Evolutionary conservation across 1,140 invertebrate genomes (phyloP).

Genomic region (Chelonus insularis): DNA sequence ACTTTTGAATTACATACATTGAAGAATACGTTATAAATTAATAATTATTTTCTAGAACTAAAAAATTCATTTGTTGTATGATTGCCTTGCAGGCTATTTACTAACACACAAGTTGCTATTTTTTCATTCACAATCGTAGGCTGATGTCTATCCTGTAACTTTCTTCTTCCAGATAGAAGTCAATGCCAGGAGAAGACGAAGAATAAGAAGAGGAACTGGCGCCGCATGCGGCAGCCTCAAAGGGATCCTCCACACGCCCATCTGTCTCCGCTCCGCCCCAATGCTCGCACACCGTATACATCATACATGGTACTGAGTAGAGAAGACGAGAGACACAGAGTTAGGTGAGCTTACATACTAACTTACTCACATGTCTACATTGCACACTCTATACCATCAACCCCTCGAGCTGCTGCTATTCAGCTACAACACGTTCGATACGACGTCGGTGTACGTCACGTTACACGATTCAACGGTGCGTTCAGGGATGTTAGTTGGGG

Average conservation of each 20-base stretch:
- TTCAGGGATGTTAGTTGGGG: not conserved
- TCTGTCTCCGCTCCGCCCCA: slow-evolving; percentile 60
- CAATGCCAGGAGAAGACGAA: not conserved
- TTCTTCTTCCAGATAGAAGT: not conserved
- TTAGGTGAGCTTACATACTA: not conserved
- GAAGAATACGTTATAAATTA: too few relatives aligned
- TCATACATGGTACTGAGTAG: slow-evolving; percentile 43
- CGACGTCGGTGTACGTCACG: slow-evolving; percentile 37
- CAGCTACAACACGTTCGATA: slow-evolving; percentile 30
- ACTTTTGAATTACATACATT: too few relatives aligned
- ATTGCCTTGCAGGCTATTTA: too few relatives aligned
- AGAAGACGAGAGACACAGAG: slow-evolving; percentile 6
- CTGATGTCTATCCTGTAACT: not conserved
- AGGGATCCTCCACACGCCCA: slow-evolving; percentile 60
- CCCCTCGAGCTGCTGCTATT: slow-evolving; percentile 18
- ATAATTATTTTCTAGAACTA: too few relatives aligned
- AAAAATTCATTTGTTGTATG: too few relatives aligned
- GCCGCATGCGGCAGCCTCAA: slow-evolving; percentile 60
- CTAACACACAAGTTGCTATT: too few relatives aligned
- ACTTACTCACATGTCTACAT: not conserved
- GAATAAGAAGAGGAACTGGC: slow-evolving; percentile 47
- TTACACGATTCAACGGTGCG: slow-evolving; percentile 15
- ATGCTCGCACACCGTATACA: slow-evolving; percentile 58
- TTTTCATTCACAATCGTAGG: too few relatives aligned
- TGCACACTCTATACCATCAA: not conserved